Conservation (phyloP, 1,140 invertebrate species). For the Caenorhabditis remanei region DNA sequence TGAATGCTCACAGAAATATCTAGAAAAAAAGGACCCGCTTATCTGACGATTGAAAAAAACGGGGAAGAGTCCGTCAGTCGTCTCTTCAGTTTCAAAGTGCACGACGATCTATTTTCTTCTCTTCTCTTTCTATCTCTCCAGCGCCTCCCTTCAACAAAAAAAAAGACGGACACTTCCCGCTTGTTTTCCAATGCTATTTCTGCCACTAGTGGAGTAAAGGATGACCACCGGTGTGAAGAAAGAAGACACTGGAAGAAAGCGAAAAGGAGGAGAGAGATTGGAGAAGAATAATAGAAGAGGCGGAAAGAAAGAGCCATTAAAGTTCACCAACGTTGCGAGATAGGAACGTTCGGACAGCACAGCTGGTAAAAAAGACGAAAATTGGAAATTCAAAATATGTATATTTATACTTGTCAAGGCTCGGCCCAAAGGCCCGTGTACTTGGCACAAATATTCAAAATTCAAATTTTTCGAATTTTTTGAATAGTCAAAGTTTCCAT, state of each 20-base stretch:
- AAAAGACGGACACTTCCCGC: background rate
- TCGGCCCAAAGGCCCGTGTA: too few relatives aligned
- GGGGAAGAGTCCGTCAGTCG: background rate
- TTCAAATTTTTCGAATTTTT: too few relatives aligned
- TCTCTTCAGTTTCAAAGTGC: conserved; percentile 12
- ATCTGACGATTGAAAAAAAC: background rate
- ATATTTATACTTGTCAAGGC: too few relatives aligned
- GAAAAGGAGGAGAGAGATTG: background rate
- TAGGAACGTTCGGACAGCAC: too few relatives aligned
- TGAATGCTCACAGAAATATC: background rate
- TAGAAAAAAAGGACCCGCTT: background rate
- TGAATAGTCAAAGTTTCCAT: too few relatives aligned
- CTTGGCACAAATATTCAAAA: too few relatives aligned
- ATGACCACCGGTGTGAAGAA: conserved; percentile 3
- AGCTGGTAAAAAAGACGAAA: too few relatives aligned
- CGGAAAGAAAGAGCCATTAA: conserved; percentile 12
- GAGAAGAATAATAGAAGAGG: background rate
- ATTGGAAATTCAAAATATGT: too few relatives aligned
- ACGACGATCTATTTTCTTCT: conserved; percentile 15
- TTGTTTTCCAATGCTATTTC: conserved; percentile 5
- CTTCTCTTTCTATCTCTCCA: background rate
- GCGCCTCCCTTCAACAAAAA: background rate
- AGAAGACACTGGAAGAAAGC: background rate
- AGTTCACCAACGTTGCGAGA: background rate
- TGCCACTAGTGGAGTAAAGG: background rate